These are phyloP conservation scores for Callipepla californica DNA, from an alignment of 2,113 vertebrate species.

Conservation along the genomic window DNA sequence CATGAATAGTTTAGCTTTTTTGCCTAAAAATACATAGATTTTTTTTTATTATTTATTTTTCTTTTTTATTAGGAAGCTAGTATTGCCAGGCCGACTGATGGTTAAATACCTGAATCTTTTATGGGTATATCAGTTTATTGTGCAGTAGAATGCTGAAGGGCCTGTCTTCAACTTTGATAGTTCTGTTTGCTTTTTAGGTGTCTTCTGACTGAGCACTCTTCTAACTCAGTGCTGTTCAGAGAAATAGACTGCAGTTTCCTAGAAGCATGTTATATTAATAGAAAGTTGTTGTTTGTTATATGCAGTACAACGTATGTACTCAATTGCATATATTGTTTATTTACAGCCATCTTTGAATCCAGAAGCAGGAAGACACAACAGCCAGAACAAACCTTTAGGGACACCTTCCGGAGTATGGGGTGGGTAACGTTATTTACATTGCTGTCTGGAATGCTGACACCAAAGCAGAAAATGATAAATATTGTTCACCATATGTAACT, in stretches of 20 bases:
- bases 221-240: background rate
- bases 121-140: background rate
- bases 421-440: constrained; percentile 73
- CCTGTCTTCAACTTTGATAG: background rate
- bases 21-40: background rate
- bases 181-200: background rate
- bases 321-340: background rate
- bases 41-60: background rate
- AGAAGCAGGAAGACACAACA: constrained; percentile 94
- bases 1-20: background rate
- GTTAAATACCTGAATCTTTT: background rate
- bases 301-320: fast-evolving
- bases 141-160: background rate
- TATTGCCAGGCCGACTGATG: background rate
- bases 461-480: background rate
- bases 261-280: background rate
- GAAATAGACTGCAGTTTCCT: background rate
- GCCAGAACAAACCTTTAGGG: constrained; percentile 89
- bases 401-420: constrained; percentile 98
- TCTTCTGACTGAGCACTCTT: background rate
- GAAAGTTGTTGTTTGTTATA: background rate
- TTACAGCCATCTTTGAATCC: constrained; percentile 96
- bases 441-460: background rate
- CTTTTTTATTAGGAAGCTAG: background rate
- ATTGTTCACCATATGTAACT: background rate